Percentiles rank a stretch among this genome's conserved stretches.
Evolutionary conservation across 1,140 invertebrate species (phyloP).

Genomic region (Magallana ariakensis): DNA sequence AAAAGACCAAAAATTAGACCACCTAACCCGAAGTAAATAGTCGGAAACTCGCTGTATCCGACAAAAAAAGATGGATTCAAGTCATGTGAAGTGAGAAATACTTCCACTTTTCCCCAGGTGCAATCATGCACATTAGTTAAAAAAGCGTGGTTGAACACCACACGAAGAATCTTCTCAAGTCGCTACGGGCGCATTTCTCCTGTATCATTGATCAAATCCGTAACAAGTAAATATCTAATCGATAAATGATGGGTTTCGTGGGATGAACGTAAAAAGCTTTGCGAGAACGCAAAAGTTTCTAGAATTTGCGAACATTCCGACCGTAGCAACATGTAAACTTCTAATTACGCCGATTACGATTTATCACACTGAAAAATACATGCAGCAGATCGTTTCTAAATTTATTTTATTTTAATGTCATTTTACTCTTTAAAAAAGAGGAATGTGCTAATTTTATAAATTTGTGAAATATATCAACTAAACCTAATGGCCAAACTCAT

Average conservation of each 20-base stretch:
- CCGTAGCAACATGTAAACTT: not conserved
- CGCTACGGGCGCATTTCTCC: conserved; percentile 1
- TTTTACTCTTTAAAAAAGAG: too few species aligned
- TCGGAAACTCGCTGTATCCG: not conserved
- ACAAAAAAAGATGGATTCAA: not conserved
- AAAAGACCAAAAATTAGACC: not conserved
- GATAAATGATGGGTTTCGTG: not conserved
- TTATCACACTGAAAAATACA: not conserved
- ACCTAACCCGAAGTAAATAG: not conserved
- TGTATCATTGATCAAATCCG: conserved; percentile 27
- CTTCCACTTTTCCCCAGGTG: not conserved
- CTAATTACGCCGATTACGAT: not conserved
- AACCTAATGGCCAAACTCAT: too few species aligned
- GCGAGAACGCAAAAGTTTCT: not conserved
- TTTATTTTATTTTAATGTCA: too few species aligned
- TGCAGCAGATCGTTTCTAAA: too few species aligned
- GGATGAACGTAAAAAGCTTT: conserved; percentile 19
- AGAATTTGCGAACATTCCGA: not conserved
- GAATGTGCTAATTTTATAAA: too few species aligned
- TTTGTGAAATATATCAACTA: too few species aligned
- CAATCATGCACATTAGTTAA: not conserved
- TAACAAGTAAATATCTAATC: conserved; percentile 34
- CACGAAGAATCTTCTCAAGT: not conserved
- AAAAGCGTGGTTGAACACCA: not conserved
- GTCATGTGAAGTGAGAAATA: not conserved